Percentiles rank a stretch among this genome's conserved stretches.
phyloP scores from a whole-genome alignment of 2,797 vertebrate genomes.

The Sebastes cheni region DNA sequence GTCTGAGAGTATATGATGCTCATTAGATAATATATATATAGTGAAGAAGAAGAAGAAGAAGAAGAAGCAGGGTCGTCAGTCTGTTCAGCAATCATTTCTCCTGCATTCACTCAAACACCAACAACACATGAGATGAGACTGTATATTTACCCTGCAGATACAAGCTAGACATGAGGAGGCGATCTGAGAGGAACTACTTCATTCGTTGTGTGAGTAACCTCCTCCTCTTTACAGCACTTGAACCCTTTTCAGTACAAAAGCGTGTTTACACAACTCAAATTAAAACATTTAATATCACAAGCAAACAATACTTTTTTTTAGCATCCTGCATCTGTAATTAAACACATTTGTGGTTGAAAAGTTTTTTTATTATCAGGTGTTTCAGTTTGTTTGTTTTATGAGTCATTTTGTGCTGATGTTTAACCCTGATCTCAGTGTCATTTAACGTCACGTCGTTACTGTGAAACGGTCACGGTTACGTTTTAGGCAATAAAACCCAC shows the following conservation, averaged over 20 bases:
- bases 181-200: background rate
- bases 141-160: background rate
- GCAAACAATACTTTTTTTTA: background rate
- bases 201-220: background rate
- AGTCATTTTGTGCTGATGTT: background rate
- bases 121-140: slow-evolving; percentile 1
- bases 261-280: background rate
- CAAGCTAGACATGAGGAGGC: background rate
- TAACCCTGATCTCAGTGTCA: no score
- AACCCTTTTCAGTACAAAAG: background rate
- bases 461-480: no score
- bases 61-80: slow-evolving; percentile 38
- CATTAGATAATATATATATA: background rate
- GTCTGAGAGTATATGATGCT: slow-evolving; percentile 23
- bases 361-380: background rate
- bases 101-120: background rate
- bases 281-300: background rate
- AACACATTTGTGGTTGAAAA: background rate
- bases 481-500: no score
- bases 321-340: background rate
- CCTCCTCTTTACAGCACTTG: background rate
- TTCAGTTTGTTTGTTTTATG: background rate
- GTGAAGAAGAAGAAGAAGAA: background rate
- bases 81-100: slow-evolving; percentile 5
- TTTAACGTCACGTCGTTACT: no score